Evolutionary conservation across 2,888 invertebrate species (phyloP).

Genomic region (Netelia fuscicornis): DNA sequence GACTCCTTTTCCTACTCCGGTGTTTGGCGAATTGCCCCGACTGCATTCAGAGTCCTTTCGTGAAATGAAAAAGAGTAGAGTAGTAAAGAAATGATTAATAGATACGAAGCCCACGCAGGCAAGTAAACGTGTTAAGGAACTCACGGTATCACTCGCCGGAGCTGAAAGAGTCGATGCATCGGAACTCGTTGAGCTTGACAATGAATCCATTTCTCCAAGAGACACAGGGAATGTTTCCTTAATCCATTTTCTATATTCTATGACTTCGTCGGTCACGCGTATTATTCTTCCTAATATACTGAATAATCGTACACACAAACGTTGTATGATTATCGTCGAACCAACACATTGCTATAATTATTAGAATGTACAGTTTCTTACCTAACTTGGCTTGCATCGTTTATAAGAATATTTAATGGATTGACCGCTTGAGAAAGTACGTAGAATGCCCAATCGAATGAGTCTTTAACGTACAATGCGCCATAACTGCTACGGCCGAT

Average conservation of each 20-base stretch:
- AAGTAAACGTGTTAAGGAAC: constrained; percentile 13
- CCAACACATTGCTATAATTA: background rate
- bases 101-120: background rate
- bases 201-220: constrained; percentile 81
- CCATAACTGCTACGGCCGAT: constrained; percentile 99
- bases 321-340: background rate
- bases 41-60: constrained; percentile 83
- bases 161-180: constrained; percentile 84
- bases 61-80: constrained; percentile 10
- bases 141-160: constrained; percentile 83
- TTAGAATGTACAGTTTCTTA: constrained; percentile 61
- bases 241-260: constrained; percentile 90
- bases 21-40: constrained; percentile 84
- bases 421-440: constrained; percentile 92
- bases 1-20: constrained; percentile 77
- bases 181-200: constrained; percentile 83
- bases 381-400: constrained; percentile 86
- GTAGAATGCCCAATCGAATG: constrained; percentile 98
- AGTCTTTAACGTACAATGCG: constrained; percentile 94
- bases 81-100: background rate
- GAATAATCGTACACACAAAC: constrained; percentile 6
- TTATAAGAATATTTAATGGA: constrained; percentile 85
- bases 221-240: constrained; percentile 85
- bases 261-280: constrained; percentile 96
- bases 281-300: constrained; percentile 96